Evolutionary conservation across 2,797 vertebrate species (phyloP).

Genomic region (Ispidina picta): DNA sequence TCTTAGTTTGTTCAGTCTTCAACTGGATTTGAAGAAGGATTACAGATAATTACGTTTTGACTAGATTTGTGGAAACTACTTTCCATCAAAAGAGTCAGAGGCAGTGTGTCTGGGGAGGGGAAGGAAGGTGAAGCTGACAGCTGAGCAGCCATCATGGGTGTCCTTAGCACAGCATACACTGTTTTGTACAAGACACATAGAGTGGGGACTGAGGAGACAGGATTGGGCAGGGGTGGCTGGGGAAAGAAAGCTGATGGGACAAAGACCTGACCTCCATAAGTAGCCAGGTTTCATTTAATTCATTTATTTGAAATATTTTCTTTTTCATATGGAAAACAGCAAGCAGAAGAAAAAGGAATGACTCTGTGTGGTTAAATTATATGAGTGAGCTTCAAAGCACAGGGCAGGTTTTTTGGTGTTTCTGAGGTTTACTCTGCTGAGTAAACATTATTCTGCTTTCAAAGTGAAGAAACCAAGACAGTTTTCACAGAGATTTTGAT

Average conservation of each 20-base stretch:
- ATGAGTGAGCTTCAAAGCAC: neutral
- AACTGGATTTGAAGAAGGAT: neutral
- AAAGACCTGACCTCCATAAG: neutral
- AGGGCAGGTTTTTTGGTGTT: neutral
- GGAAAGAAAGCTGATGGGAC: neutral
- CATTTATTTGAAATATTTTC: neutral
- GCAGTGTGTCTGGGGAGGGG: neutral
- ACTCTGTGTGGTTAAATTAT: neutral
- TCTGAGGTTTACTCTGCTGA: neutral
- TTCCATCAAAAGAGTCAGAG: neutral
- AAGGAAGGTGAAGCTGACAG: neutral
- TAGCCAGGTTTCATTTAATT: neutral
- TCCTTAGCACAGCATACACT: neutral
- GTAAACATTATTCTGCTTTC: constrained; percentile 8
- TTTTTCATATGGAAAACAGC: constrained; percentile 8
- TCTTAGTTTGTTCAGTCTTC: neutral
- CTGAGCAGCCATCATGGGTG: rapidly evolving
- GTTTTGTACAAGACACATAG: neutral
- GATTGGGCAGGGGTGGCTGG: neutral
- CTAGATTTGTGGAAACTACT: neutral
- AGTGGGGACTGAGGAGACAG: neutral
- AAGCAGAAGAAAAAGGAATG: neutral
- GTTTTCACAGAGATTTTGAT: neutral
- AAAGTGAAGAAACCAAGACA: neutral
- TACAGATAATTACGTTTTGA: neutral